Evolutionary conservation across 2,888 invertebrate genomes (phyloP).

Genomic region (Adela reaumurella): DNA sequence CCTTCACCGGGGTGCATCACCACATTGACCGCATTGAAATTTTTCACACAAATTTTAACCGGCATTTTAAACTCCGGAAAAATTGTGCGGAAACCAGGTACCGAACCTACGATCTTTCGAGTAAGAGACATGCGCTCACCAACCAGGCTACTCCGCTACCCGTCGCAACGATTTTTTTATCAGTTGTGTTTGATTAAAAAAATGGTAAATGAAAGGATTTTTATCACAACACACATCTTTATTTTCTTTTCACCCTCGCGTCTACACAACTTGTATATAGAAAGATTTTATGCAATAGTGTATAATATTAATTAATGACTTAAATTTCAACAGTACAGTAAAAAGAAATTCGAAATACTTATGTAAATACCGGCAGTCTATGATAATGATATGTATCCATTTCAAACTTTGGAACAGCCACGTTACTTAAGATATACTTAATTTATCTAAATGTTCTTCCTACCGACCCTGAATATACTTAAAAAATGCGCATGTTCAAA

Average conservation of each 20-base stretch:
- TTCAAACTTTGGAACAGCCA: constrained; percentile 51
- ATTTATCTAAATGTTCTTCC: background rate
- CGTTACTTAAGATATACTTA: constrained; percentile 7
- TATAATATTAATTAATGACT: constrained; percentile 41
- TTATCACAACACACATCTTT: constrained; percentile 50
- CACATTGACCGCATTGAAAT: too few species aligned
- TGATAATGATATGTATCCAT: constrained; percentile 55
- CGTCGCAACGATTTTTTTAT: too few species aligned
- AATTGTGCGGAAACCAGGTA: too few species aligned
- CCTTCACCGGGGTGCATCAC: too few species aligned
- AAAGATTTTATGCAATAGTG: constrained; percentile 57
- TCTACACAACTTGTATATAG: constrained; percentile 57
- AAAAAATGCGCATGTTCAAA: too few species aligned
- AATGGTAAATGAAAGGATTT: background rate
- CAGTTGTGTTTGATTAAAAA: too few species aligned
- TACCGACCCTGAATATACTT: background rate
- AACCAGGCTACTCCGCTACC: too few species aligned
- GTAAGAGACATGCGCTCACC: too few species aligned
- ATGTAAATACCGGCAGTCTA: constrained; percentile 47
- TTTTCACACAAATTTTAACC: too few species aligned
- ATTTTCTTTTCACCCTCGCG: constrained; percentile 42
- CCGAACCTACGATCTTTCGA: too few species aligned
- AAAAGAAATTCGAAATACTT: constrained; percentile 46
- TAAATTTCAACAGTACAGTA: constrained; percentile 51
- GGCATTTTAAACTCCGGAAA: too few species aligned